These are phyloP conservation scores for Nothoprocta perdicaria DNA, from an alignment of 2,113 vertebrate species.

Conservation along the genomic window DNA sequence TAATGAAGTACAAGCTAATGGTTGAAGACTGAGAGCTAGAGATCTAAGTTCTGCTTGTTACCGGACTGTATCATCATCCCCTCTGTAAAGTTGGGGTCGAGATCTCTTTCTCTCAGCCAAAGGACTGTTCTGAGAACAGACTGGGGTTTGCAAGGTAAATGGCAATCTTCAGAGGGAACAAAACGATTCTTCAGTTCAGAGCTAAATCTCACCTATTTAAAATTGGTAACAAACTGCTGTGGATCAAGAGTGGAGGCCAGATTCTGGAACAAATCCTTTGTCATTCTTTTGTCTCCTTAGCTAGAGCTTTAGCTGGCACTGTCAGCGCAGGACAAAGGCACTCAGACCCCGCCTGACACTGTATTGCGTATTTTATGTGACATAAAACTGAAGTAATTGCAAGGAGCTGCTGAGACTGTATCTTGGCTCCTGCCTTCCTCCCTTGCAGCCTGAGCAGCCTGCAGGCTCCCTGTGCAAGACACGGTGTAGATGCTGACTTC, in stretches of 20 bases:
- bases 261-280: background rate
- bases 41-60: background rate
- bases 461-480: background rate
- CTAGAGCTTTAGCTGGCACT: background rate
- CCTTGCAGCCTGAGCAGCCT: background rate
- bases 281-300: background rate
- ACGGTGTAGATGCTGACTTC: background rate
- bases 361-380: background rate
- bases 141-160: background rate
- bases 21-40: background rate
- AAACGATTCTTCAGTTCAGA: background rate
- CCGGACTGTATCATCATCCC: background rate
- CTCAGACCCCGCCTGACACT: background rate
- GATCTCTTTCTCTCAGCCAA: background rate
- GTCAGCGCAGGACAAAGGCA: background rate
- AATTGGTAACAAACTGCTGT: background rate
- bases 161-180: no score
- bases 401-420: background rate
- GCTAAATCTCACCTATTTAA: background rate
- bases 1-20: background rate
- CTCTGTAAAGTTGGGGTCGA: background rate
- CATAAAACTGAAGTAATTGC: background rate
- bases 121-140: no score
- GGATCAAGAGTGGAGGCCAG: background rate
- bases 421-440: accelerated